Percentiles rank a stretch among this genome's conserved stretches.
phyloP scores from a whole-genome alignment of 2,113 vertebrate species.

The Scomber japonicus region DNA sequence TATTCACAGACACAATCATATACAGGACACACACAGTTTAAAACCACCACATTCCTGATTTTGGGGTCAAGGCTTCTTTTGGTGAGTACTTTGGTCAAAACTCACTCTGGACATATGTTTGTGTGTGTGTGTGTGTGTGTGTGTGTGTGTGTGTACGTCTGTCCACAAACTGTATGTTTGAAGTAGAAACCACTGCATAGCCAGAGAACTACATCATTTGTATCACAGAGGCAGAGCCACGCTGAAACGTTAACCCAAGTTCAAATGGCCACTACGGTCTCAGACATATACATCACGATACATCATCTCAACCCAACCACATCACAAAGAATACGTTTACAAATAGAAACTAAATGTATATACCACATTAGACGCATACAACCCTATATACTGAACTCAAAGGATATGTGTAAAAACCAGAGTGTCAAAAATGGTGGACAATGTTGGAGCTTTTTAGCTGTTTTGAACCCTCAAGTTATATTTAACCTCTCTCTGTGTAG shows the following conservation, averaged over 20 bases:
- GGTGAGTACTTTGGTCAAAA: slow-evolving; percentile 50
- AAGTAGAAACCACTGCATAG: slow-evolving; percentile 66
- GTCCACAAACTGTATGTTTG: slow-evolving; percentile 64
- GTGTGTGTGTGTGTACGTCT: slow-evolving; percentile 20
- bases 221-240: slow-evolving; percentile 24
- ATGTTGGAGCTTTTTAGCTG: too few relatives aligned
- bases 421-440: too few relatives aligned
- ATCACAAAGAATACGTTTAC: neutral
- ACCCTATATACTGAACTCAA: neutral
- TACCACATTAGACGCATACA: neutral
- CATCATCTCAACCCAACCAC: slow-evolving; percentile 6
- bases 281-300: neutral
- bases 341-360: neutral
- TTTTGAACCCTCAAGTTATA: too few relatives aligned
- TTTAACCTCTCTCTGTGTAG: too few relatives aligned
- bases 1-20: slow-evolving; percentile 33
- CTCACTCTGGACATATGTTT: slow-evolving; percentile 17
- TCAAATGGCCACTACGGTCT: neutral
- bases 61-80: slow-evolving; percentile 49
- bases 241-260: slow-evolving; percentile 31
- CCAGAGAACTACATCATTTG: slow-evolving; percentile 55
- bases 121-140: slow-evolving; percentile 15
- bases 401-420: too few relatives aligned
- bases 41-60: slow-evolving; percentile 64
- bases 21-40: slow-evolving; percentile 34